These are phyloP conservation scores for Bombylius discolor DNA, from an alignment of 2,888 invertebrate species.

Conservation along the genomic window DNA sequence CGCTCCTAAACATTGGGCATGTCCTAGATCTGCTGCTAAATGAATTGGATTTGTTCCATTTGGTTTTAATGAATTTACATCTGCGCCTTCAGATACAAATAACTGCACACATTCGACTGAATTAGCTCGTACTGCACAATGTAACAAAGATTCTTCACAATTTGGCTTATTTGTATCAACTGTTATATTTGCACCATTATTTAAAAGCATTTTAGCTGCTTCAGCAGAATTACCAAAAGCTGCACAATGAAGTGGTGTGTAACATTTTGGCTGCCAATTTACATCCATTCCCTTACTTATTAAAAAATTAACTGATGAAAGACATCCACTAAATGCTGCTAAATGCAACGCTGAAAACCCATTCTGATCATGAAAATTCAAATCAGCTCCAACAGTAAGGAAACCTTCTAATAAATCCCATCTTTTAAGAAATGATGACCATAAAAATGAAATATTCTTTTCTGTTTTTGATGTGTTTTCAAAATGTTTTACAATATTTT, in stretches of 20 bases:
- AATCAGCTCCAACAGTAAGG: slow-evolving; percentile 53
- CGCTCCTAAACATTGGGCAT: slow-evolving; percentile 59
- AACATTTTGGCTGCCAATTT: slow-evolving; percentile 54
- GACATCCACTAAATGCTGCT: slow-evolving; percentile 65
- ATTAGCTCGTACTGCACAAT: slow-evolving; percentile 76
- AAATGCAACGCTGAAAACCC: slow-evolving; percentile 65
- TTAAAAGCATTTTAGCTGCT: slow-evolving; percentile 64
- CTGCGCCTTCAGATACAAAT: slow-evolving; percentile 60
- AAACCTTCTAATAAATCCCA: slow-evolving; percentile 52
- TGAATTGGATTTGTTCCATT: slow-evolving; percentile 70
- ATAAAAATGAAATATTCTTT: slow-evolving; percentile 56
- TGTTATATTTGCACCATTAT: slow-evolving; percentile 54
- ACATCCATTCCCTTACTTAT: slow-evolving; percentile 55
- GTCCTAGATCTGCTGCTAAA: slow-evolving; percentile 66
- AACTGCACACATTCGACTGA: slow-evolving; percentile 65
- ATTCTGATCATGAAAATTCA: slow-evolving; percentile 55
- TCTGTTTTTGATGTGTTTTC: slow-evolving; percentile 46
- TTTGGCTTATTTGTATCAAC: slow-evolving; percentile 52
- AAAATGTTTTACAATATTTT: slow-evolving; percentile 42
- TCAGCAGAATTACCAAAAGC: slow-evolving; percentile 77
- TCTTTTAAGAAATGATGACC: slow-evolving; percentile 60
- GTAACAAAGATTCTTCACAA: slow-evolving; percentile 64
- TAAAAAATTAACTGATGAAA: slow-evolving; percentile 54
- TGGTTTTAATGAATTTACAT: slow-evolving; percentile 60
- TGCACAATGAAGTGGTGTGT: slow-evolving; percentile 77